Evolutionary conservation across 2,797 vertebrate genomes (phyloP).

Genomic region (Pangasius mekongensis): DNA sequence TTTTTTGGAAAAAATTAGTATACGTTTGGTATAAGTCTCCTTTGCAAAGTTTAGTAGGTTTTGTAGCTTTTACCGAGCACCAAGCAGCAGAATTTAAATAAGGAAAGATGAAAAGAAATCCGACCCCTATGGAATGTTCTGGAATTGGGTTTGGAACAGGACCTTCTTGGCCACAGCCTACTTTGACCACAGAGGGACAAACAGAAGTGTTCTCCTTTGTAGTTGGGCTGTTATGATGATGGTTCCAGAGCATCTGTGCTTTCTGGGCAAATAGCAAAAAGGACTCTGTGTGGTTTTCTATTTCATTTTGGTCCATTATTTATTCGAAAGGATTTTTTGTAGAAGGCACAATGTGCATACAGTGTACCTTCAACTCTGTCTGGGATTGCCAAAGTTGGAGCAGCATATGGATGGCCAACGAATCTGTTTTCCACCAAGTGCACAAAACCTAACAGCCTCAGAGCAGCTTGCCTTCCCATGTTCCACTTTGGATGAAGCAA

Average conservation of each 20-base stretch:
- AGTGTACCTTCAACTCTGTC: slow-evolving; percentile 46
- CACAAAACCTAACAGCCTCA: slow-evolving; percentile 31
- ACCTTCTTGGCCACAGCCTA: slow-evolving; percentile 45
- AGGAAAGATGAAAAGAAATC: slow-evolving; percentile 10
- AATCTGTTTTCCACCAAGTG: slow-evolving; percentile 24
- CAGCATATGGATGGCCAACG: slow-evolving; percentile 45
- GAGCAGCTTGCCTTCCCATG: slow-evolving; percentile 39
- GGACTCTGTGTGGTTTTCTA: slow-evolving; percentile 49
- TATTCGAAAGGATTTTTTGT: slow-evolving; percentile 48
- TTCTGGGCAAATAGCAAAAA: slow-evolving; percentile 59
- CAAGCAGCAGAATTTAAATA: background rate
- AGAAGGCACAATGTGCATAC: slow-evolving; percentile 33
- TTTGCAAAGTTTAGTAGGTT: background rate
- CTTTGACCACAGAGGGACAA: slow-evolving; percentile 37
- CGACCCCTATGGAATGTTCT: slow-evolving; percentile 42
- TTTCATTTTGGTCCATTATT: slow-evolving; percentile 58
- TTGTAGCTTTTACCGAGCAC: background rate
- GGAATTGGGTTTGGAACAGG: slow-evolving; percentile 43
- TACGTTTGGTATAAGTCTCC: background rate
- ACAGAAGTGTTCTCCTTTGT: slow-evolving; percentile 56
- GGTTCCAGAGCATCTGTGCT: slow-evolving; percentile 61
- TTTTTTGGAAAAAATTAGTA: background rate
- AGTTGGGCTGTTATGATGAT: slow-evolving; percentile 52
- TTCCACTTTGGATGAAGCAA: slow-evolving; percentile 49
- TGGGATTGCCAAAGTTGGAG: slow-evolving; percentile 36